phyloP scores from a whole-genome alignment of 2,888 invertebrate genomes.

The Elegia similella region DNA sequence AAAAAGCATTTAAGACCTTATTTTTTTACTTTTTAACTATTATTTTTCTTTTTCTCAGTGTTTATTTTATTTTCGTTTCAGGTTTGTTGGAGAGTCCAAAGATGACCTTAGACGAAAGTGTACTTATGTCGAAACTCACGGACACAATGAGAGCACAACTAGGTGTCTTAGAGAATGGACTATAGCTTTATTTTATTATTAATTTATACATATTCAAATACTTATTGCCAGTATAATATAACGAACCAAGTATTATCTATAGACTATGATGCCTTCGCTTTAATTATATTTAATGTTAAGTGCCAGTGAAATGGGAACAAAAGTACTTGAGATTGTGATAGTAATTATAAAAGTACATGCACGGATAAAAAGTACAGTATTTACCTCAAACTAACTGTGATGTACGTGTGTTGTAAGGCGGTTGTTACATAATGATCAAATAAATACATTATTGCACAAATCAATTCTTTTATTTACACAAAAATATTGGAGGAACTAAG shows the following conservation, averaged over 20 bases:
- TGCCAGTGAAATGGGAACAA: slow-evolving; percentile 44
- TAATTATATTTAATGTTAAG: slow-evolving; percentile 40
- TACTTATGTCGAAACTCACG: slow-evolving; percentile 86
- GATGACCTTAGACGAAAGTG: slow-evolving; percentile 85
- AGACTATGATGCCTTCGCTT: slow-evolving; percentile 35
- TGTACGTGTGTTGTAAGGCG: slow-evolving; percentile 55
- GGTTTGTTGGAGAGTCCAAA: slow-evolving; percentile 86
- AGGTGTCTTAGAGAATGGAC: slow-evolving; percentile 71
- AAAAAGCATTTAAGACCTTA: too few relatives aligned
- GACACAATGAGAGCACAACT: slow-evolving; percentile 87
- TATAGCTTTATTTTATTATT: slow-evolving; percentile 23
- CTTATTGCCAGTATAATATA: slow-evolving; percentile 16
- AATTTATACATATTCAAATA: slow-evolving; percentile 2
- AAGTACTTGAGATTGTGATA: slow-evolving; percentile 30
- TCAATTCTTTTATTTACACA: slow-evolving; percentile 12
- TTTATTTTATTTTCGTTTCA: slow-evolving; percentile 51
- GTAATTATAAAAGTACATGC: slow-evolving; percentile 27
- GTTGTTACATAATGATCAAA: slow-evolving; percentile 39
- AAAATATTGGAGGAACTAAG: too few relatives aligned
- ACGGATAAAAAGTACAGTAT: slow-evolving; percentile 54
- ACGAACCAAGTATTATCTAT: slow-evolving; percentile 17
- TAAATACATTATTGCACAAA: slow-evolving; percentile 31
- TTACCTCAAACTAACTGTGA: slow-evolving; percentile 78
- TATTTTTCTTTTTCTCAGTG: too few relatives aligned
- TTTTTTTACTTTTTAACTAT: too few relatives aligned